Conservation (phyloP, 2,113 vertebrate species). For the Protomyctophum bolini region DNA sequence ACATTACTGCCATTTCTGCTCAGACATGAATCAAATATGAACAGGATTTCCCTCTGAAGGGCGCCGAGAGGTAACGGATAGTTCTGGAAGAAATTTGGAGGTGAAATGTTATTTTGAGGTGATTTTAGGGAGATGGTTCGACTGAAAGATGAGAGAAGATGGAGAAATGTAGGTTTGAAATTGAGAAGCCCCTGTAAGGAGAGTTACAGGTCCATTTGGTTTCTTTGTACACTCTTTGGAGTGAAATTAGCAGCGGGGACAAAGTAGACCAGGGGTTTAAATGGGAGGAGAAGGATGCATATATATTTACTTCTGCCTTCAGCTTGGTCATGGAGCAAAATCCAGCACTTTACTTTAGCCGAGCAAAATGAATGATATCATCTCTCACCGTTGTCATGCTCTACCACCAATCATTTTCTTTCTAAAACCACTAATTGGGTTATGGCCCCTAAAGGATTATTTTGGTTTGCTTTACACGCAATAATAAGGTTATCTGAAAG, state of each 20-base stretch:
- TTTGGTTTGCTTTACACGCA: not conserved
- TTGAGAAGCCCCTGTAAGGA: constrained; percentile 55
- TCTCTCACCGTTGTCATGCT: constrained; percentile 27
- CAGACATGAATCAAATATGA: constrained; percentile 72
- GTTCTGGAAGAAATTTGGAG: constrained; percentile 72
- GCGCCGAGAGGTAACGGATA: constrained; percentile 49
- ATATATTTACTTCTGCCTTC: constrained; percentile 41
- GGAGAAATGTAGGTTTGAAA: constrained; percentile 27
- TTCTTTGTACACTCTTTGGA: not conserved
- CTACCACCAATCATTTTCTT: constrained; percentile 10
- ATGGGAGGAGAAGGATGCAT: constrained; percentile 47
- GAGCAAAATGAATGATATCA: constrained; percentile 1
- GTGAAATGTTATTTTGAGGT: constrained; percentile 69
- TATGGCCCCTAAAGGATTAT: not conserved
- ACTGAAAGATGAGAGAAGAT: constrained; percentile 63
- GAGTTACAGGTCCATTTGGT: not conserved
- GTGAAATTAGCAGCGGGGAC: constrained; percentile 50
- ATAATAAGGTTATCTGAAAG: not conserved
- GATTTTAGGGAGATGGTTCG: constrained; percentile 58
- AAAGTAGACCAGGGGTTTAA: constrained; percentile 47
- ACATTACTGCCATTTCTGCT: constrained; percentile 74
- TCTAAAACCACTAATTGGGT: not conserved
- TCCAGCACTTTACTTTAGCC: constrained; percentile 13
- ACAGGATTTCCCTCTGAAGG: constrained; percentile 54
- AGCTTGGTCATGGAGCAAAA: constrained; percentile 28